A percentile compares a stretch with the other conserved stretches of the same genome.
These are phyloP conservation scores for Chymomyza procnemis DNA, from an alignment of 2,888 invertebrate species.

Conservation along the genomic window DNA sequence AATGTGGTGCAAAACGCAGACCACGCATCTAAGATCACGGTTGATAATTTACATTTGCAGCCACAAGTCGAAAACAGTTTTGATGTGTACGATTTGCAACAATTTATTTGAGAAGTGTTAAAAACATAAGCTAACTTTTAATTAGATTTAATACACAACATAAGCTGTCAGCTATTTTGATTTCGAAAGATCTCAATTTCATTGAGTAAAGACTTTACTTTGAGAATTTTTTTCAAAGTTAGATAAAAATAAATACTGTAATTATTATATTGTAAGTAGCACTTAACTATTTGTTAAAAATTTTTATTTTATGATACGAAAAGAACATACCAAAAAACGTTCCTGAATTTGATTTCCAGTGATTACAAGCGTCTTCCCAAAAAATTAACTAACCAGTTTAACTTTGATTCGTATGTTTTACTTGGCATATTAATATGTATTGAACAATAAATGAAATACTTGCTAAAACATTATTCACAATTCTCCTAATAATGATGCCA, in stretches of 20 bases:
- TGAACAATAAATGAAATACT: neutral
- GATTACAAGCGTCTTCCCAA: slow-evolving; percentile 63
- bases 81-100: slow-evolving; percentile 77
- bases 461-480: no score
- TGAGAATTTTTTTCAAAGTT: neutral
- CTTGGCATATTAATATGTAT: neutral
- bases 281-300: neutral
- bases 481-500: neutral
- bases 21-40: slow-evolving; percentile 33
- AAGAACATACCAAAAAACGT: slow-evolving; percentile 34
- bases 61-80: slow-evolving; percentile 64
- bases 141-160: slow-evolving; percentile 8
- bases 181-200: slow-evolving; percentile 67
- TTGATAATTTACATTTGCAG: slow-evolving; percentile 48
- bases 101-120: slow-evolving; percentile 58
- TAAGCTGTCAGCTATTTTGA: slow-evolving; percentile 28
- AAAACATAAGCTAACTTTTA: neutral
- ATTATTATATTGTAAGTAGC: neutral
- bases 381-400: slow-evolving; percentile 19
- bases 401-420: neutral
- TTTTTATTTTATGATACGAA: slow-evolving; percentile 7
- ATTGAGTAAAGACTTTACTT: slow-evolving; percentile 40
- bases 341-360: slow-evolving; percentile 50
- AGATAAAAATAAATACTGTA: neutral
- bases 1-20: slow-evolving; percentile 15